Conservation (phyloP, 2,797 vertebrate genomes). For the Parauchenoglanis ngamensis region DNA sequence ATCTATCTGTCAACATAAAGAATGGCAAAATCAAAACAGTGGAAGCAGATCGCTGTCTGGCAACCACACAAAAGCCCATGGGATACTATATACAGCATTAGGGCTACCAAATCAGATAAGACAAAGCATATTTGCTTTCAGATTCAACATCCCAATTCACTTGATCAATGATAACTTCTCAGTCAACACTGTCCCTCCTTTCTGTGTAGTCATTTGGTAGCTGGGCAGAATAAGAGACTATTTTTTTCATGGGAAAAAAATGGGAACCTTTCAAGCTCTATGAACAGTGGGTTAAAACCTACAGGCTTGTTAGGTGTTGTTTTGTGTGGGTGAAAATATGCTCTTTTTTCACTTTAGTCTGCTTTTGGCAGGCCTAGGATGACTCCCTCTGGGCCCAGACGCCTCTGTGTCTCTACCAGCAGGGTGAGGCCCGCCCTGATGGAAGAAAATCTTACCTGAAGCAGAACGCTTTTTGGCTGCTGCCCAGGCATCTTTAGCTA, state of each 20-base stretch:
- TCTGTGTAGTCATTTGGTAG: constrained; percentile 29
- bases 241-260: background rate
- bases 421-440: constrained; percentile 59
- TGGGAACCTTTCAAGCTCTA: background rate
- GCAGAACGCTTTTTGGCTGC: constrained; percentile 58
- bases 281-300: constrained; percentile 19
- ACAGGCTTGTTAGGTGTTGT: constrained; percentile 35
- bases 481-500: constrained; percentile 63
- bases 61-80: constrained; percentile 24
- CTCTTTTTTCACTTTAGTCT: constrained; percentile 30
- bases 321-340: constrained; percentile 42
- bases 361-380: constrained; percentile 54
- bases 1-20: constrained; percentile 84
- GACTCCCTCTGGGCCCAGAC: constrained; percentile 60
- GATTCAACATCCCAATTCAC: constrained; percentile 39
- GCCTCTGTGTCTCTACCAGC: constrained; percentile 66
- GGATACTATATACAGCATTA: constrained; percentile 31
- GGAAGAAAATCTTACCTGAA: constrained; percentile 67
- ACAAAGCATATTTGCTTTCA: constrained; percentile 45
- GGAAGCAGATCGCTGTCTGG: constrained; percentile 39
- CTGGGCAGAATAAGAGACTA: constrained; percentile 6
- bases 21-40: constrained; percentile 78
- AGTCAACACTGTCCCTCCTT: constrained; percentile 41
- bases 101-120: constrained; percentile 49
- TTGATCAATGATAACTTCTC: constrained; percentile 42